phyloP scores from a whole-genome alignment of 2,888 invertebrate species.

The Barypeithes pellucidus region DNA sequence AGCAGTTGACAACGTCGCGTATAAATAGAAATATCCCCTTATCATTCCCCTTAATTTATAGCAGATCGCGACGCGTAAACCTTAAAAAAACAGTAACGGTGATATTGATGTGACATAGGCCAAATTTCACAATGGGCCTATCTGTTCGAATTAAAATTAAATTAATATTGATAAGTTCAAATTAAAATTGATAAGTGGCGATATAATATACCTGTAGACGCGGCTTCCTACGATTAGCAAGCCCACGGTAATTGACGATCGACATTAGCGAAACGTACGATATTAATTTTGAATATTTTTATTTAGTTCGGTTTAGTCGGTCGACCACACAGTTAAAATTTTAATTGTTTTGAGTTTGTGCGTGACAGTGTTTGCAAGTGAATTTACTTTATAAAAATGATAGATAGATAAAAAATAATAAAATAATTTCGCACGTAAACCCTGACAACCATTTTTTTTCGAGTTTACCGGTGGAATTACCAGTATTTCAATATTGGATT shows the following conservation, averaged over 20 bases:
- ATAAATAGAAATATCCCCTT: not conserved
- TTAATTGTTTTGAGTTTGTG: not conserved
- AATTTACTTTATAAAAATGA: not conserved
- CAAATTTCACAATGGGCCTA: not conserved
- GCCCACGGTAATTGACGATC: slow-evolving; percentile 57
- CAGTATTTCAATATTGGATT: no score
- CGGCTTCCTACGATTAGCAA: slow-evolving; percentile 43
- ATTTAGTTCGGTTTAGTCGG: slow-evolving; percentile 25
- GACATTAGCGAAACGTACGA: slow-evolving; percentile 45
- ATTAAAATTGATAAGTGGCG: slow-evolving; percentile 18
- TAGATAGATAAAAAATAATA: no score
- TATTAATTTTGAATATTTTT: slow-evolving; percentile 31
- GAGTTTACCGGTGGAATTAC: no score
- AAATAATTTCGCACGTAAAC: no score
- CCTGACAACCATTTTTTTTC: no score
- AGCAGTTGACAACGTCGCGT: slow-evolving; percentile 16
- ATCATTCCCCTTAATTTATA: slow-evolving; percentile 12
- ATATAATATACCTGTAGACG: slow-evolving; percentile 16
- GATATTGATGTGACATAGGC: not conserved
- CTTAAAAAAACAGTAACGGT: slow-evolving; percentile 11
- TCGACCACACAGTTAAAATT: slow-evolving; percentile 6
- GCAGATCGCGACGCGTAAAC: slow-evolving; percentile 20
- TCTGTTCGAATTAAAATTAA: not conserved
- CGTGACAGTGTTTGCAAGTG: not conserved
- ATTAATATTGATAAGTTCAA: slow-evolving; percentile 16